Base-by-base conservation (phyloP, 2,113 vertebrate genomes). In the Galemys pyrenaicus region DNA sequence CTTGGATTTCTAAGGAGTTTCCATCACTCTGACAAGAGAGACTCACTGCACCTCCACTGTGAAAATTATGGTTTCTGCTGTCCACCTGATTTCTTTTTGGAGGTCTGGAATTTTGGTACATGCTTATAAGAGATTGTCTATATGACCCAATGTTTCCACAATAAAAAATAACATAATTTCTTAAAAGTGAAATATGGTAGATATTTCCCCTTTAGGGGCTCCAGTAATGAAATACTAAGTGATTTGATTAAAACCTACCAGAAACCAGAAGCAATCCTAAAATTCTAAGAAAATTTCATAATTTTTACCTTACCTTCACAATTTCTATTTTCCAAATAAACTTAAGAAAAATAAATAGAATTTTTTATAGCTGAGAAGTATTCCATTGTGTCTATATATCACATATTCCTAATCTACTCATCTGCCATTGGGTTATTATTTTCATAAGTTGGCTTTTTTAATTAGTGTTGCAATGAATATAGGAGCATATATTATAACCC, bases 271-370 rank as follows among this genome's bases (percentile, higher is more conserved):
- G 35, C 19, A 80, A 68, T 32, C 24, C 41, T 77, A 85, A 92
- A n/a, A 84, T 88, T 60, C 41, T 89, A 73, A 88, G 17, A 19
- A 51, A 89, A 74, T 73, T 37, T 67, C 20, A 41, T 35, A 88
- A 78, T 71, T 64, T 83, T 77, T 32, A 41, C 37, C 30, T 65
- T 51, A 87, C 28, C n/a, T 39, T 94, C 37, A 87, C 41, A 89
- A 68, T 80, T 94, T 92, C 30, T 56, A 64, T 46, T 80, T 86
- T 35, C 5, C 13, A 96, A 86, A 75, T 86, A 86, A 91, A 71
- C 77, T 64, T n/a, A n/a, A 60, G 17, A 87, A 94, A 85, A 77
- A 44, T 49, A 78, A 78, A 12, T 39, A 62, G 26, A 6, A 54
- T 54, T 19, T 54, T 54, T 54, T 54, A 54, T 54, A 54, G 51